Evolutionary conservation across 2,888 invertebrate genomes (phyloP).

Genomic region (Xanthia togata): DNA sequence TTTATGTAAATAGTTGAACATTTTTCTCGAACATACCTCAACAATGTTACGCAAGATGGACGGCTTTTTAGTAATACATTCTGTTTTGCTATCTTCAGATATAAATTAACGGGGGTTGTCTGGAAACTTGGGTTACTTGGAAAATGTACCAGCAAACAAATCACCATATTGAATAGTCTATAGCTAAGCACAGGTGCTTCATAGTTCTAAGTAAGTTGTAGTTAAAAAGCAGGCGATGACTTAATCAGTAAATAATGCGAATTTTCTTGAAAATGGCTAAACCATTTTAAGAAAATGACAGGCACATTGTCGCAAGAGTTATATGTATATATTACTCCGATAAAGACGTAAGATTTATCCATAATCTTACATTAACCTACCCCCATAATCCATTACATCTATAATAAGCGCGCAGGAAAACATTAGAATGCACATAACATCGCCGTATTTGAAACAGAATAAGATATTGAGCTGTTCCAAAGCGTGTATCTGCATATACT

Average conservation of each 20-base stretch:
- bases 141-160: neutral
- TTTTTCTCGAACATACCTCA: neutral
- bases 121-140: neutral
- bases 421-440: slow-evolving; percentile 45
- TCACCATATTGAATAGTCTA: no score
- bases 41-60: neutral
- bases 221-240: neutral
- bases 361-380: neutral
- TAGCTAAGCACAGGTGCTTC: no score
- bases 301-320: neutral
- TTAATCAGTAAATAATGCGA: neutral
- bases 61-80: neutral
- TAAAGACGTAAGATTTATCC: neutral
- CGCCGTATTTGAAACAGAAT: slow-evolving; percentile 69
- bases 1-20: slow-evolving; percentile 29
- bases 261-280: no score
- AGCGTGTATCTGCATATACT: slow-evolving; percentile 68
- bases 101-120: neutral
- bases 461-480: slow-evolving; percentile 70
- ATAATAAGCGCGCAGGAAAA: slow-evolving; percentile 12
- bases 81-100: neutral
- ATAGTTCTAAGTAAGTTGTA: neutral
- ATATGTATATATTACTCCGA: neutral
- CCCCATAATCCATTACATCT: slow-evolving; percentile 2
- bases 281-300: no score